Conservation (phyloP, 2,888 invertebrate genomes). For the Dusona sp. region DNA sequence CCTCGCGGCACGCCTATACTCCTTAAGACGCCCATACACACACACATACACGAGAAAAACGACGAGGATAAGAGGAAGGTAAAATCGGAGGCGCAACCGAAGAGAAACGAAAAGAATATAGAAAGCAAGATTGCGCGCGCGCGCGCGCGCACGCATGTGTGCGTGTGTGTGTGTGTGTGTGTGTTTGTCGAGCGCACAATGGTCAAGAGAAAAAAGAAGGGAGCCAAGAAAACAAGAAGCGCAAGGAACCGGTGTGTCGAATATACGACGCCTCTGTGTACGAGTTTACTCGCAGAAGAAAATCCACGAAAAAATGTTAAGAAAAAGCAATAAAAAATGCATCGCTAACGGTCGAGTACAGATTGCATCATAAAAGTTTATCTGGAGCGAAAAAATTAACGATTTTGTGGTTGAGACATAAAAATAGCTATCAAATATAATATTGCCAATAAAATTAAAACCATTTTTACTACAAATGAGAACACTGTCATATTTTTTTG, state of each 20-base stretch:
- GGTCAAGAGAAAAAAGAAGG: slow-evolving; percentile 34
- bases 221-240: slow-evolving; percentile 47
- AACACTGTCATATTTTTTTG: too few relatives aligned
- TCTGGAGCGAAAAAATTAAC: background rate
- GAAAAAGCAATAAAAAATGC: background rate
- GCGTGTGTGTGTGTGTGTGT: background rate
- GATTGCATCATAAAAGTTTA: background rate
- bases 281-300: background rate
- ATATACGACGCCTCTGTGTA: slow-evolving; percentile 8
- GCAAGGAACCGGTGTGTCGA: slow-evolving; percentile 48
- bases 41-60: slow-evolving; percentile 33
- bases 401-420: background rate
- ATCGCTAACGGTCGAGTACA: background rate
- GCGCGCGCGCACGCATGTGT: too few relatives aligned
- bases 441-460: too few relatives aligned
- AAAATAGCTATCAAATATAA: too few relatives aligned
- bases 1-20: slow-evolving; percentile 6
- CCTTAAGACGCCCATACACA: background rate
- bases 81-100: slow-evolving; percentile 66
- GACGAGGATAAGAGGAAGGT: slow-evolving; percentile 61
- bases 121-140: background rate
- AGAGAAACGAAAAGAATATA: slow-evolving; percentile 57
- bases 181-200: slow-evolving; percentile 40
- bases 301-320: background rate
- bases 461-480: too few relatives aligned